phyloP scores from a whole-genome alignment of 2,113 vertebrate genomes.

The Malurus melanocephalus region DNA sequence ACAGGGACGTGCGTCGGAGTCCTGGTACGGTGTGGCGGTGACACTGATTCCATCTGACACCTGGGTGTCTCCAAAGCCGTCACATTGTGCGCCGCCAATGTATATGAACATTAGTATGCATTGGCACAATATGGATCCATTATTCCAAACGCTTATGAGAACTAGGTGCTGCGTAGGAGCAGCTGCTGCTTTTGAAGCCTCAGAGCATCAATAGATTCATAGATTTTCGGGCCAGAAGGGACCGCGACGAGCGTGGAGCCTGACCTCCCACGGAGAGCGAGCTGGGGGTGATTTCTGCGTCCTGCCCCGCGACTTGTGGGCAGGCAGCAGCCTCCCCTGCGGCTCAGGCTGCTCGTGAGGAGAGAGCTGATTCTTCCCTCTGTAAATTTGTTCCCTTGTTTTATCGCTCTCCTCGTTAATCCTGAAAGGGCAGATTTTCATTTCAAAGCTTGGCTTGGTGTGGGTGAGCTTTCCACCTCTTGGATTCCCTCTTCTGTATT shows the following conservation, averaged over 20 bases:
- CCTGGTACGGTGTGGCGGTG: conserved; percentile 38
- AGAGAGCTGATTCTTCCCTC: not conserved
- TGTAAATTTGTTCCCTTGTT: not conserved
- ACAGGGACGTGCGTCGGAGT: not conserved
- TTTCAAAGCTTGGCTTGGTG: not conserved
- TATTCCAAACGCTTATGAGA: conserved; percentile 62
- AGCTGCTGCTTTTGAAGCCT: conserved; percentile 66
- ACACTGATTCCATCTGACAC: conserved; percentile 65
- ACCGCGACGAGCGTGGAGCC: not conserved
- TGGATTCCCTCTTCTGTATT: not conserved
- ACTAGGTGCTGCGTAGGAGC: conserved; percentile 58
- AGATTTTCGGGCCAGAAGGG: conserved; percentile 64
- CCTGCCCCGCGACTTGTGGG: not conserved
- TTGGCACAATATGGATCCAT: conserved; percentile 70
- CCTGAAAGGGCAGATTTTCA: not conserved
- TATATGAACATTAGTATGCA: conserved; percentile 69
- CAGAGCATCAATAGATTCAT: conserved; percentile 64
- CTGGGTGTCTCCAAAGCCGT: conserved; percentile 60
- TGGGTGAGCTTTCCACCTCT: not conserved
- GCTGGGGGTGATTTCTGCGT: not conserved
- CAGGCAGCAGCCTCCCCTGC: not conserved
- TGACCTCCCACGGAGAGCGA: not conserved
- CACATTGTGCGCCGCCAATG: conserved; percentile 43
- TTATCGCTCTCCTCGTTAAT: not conserved
- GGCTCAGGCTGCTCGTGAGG: accelerated